Percentiles rank a stretch among this genome's conserved stretches.
Conservation (phyloP, 2,113 vertebrate genomes). For the Fukomys damarensis region DNA sequence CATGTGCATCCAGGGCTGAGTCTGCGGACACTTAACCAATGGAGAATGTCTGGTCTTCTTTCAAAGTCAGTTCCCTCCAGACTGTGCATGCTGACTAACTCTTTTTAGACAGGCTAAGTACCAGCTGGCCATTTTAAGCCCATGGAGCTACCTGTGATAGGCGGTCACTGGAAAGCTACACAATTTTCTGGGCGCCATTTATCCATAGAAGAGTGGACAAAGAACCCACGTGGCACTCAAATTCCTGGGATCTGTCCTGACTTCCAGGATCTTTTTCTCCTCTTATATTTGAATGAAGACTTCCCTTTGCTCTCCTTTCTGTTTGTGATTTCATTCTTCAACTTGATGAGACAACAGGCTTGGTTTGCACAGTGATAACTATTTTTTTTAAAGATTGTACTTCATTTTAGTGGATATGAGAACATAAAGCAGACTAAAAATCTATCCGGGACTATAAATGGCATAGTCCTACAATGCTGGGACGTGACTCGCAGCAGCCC, state of each 20-base stretch:
- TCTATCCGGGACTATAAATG: neutral
- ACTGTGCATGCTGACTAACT: neutral
- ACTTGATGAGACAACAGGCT: neutral
- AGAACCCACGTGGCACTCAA: neutral
- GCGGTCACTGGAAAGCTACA: neutral
- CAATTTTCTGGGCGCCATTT: neutral
- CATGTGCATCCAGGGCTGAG: neutral
- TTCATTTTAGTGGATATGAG: neutral
- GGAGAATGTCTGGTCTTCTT: neutral
- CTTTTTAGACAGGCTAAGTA: neutral
- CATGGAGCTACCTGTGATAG: neutral
- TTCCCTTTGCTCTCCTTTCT: neutral
- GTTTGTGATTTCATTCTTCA: neutral
- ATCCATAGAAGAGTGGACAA: neutral
- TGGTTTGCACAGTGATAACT: neutral
- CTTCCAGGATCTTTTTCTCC: neutral
- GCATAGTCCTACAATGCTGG: neutral
- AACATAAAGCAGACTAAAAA: neutral
- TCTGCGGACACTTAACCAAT: neutral
- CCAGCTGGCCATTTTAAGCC: neutral
- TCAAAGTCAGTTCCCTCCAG: neutral
- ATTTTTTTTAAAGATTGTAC: neutral
- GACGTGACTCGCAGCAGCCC: neutral
- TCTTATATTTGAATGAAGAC: neutral
- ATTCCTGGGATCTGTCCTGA: neutral